A percentile compares a stretch with the other conserved stretches of the same genome.
Evolutionary conservation across 2,888 invertebrate genomes (phyloP).

Genomic region (Eupithecia vulgata): DNA sequence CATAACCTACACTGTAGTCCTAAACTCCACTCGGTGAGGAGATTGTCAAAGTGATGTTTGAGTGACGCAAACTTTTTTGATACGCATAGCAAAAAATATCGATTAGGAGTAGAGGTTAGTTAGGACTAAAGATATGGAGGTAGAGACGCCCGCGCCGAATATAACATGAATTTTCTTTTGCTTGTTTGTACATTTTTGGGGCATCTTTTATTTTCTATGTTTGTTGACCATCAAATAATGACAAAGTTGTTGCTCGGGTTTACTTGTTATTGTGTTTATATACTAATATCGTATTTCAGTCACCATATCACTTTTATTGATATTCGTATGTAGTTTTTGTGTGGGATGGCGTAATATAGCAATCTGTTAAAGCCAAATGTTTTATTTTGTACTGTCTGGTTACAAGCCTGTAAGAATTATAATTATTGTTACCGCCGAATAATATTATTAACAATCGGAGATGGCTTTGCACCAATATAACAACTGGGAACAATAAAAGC

Average conservation of each 20-base stretch:
- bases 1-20: background rate
- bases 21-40: background rate
- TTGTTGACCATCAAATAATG: background rate
- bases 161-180: background rate
- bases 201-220: background rate
- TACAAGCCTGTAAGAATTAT: background rate
- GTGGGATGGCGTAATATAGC: background rate
- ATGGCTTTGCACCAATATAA: background rate
- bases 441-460: background rate
- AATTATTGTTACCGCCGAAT: background rate
- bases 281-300: background rate
- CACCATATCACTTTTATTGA: too few species aligned
- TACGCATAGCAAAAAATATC: background rate
- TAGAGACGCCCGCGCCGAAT: background rate
- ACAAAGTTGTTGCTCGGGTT: background rate
- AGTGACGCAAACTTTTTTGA: background rate
- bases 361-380: background rate
- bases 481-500: background rate
- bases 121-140: background rate
- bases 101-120: background rate
- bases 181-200: background rate
- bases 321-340: background rate
- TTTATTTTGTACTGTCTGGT: background rate
- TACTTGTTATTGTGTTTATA: background rate
- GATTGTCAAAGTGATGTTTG: background rate